A percentile compares a stretch with the other conserved stretches of the same genome.
Evolutionary conservation across 2,797 vertebrate genomes (phyloP).

Genomic region (Sebastes matsubarae): DNA sequence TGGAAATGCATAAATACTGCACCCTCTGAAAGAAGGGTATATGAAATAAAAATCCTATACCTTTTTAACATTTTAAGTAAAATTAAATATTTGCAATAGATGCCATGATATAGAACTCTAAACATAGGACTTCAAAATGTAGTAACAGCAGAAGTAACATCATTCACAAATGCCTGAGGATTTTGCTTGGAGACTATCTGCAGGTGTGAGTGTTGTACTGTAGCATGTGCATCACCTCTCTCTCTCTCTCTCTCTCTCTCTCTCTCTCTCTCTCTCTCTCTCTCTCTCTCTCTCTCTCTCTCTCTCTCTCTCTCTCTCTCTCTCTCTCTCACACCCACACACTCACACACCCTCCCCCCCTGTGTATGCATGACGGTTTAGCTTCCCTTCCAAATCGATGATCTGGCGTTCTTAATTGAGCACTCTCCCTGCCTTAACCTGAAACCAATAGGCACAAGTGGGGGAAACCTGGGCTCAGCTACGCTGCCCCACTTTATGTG

Average conservation of each 20-base stretch:
- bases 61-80: neutral
- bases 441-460: slow-evolving; percentile 48
- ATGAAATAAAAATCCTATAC: neutral
- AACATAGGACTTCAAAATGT: neutral
- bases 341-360: neutral
- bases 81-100: neutral
- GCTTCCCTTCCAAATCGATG: slow-evolving; percentile 60
- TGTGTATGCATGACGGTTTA: slow-evolving; percentile 22
- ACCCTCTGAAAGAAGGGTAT: neutral
- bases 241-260: too few relatives aligned
- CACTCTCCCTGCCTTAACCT: slow-evolving; percentile 33
- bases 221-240: neutral
- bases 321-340: neutral
- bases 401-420: slow-evolving; percentile 50
- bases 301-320: too few relatives aligned
- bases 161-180: neutral
- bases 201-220: neutral
- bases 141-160: neutral
- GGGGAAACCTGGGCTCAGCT: slow-evolving; percentile 18
- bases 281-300: too few relatives aligned
- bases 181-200: neutral
- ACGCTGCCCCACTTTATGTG: neutral
- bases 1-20: neutral
- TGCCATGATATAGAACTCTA: neutral
- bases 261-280: too few relatives aligned